A percentile compares a stretch with the other conserved stretches of the same genome.
Conservation (phyloP, 2,113 vertebrate species). For the Emberiza fucata region DNA sequence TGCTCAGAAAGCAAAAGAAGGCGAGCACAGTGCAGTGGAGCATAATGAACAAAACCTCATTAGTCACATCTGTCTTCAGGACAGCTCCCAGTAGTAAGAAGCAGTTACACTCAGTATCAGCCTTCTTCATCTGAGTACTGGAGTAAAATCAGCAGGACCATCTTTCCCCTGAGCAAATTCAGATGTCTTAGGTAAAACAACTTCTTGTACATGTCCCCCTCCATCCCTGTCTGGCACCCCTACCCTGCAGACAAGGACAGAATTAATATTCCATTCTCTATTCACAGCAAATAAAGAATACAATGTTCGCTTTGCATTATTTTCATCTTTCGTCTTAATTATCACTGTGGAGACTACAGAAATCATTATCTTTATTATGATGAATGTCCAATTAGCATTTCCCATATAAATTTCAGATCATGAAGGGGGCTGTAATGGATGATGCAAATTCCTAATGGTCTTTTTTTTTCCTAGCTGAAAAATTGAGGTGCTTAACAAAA, state of each 20-base stretch:
- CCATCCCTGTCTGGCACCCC: background rate
- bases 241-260: constrained; percentile 38
- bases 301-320: constrained; percentile 63
- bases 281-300: constrained; percentile 66
- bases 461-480: constrained; percentile 69
- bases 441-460: constrained; percentile 75
- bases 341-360: constrained; percentile 73
- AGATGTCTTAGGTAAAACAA: background rate
- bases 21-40: background rate
- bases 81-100: background rate
- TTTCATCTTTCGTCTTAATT: constrained; percentile 81
- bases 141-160: background rate
- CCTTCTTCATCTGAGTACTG: background rate
- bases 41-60: background rate
- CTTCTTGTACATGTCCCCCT: background rate
- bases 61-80: constrained; percentile 18
- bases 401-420: constrained; percentile 79
- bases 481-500: constrained; percentile 77
- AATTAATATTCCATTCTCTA: constrained; percentile 50
- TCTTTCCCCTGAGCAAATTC: background rate
- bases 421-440: constrained; percentile 72
- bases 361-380: constrained; percentile 79
- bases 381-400: constrained; percentile 79
- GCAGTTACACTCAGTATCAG: background rate
- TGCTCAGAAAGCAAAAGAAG: background rate